These are phyloP conservation scores for Crypturellus tataupa DNA, from an alignment of 2,797 vertebrate genomes.

Conservation along the genomic window DNA sequence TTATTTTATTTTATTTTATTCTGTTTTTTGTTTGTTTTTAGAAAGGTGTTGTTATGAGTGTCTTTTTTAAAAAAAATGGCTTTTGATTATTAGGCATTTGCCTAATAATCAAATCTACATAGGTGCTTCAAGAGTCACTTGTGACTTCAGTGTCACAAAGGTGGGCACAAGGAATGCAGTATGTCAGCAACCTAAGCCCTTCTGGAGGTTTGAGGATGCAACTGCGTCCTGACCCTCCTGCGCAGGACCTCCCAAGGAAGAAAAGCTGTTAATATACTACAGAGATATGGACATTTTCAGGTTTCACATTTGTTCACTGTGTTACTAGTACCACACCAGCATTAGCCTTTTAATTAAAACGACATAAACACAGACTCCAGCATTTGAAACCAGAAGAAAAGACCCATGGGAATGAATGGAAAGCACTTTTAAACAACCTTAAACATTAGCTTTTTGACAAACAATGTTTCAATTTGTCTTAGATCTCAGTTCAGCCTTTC, in stretches of 20 bases:
- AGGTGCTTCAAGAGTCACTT: not conserved
- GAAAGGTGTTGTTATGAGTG: rapidly evolving
- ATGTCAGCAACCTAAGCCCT: not conserved
- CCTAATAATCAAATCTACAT: rapidly evolving
- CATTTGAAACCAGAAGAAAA: not conserved
- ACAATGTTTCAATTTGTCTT: not conserved
- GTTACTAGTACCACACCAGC: not conserved
- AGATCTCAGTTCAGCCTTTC: not conserved
- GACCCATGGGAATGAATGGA: not conserved
- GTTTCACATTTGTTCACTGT: not conserved
- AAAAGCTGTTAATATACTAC: not conserved
- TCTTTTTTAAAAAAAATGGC: not conserved
- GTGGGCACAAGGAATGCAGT: not conserved
- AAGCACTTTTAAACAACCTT: slow-evolving; percentile 3
- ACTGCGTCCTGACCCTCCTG: too few species aligned
- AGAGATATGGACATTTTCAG: not conserved
- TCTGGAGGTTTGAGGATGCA: not conserved
- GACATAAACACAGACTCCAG: not conserved
- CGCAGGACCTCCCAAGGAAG: not conserved
- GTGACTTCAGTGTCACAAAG: not conserved
- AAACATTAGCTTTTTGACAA: not conserved
- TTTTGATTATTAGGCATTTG: too few species aligned
- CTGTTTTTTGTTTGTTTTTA: not conserved
- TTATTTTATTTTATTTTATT: not conserved
- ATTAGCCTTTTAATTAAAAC: slow-evolving; percentile 9